A percentile compares a stretch with the other conserved stretches of the same genome.
Evolutionary conservation across 2,113 vertebrate species (phyloP).

Genomic region (Romanogobio albipinnatus): DNA sequence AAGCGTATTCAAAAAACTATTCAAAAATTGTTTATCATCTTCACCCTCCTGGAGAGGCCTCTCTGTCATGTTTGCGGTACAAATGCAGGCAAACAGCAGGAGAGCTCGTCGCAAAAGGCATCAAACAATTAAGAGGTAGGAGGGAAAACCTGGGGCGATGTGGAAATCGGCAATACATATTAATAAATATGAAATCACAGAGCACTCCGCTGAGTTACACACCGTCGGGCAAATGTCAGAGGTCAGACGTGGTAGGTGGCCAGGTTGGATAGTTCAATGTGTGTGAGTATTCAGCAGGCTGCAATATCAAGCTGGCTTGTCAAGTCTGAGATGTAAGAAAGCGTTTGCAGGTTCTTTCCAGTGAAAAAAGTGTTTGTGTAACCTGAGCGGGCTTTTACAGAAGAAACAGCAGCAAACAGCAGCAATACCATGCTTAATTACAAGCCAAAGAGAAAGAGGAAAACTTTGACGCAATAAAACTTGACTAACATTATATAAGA

Average conservation of each 20-base stretch:
- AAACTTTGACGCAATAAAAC: background rate
- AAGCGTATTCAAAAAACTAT: slow-evolving; percentile 49
- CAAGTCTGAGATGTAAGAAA: background rate
- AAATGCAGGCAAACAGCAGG: slow-evolving; percentile 53
- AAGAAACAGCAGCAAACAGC: background rate
- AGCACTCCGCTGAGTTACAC: slow-evolving; percentile 28
- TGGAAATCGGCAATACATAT: slow-evolving; percentile 58
- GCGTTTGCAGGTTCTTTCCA: background rate
- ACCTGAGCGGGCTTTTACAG: background rate
- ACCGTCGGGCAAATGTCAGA: slow-evolving; percentile 40
- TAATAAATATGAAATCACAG: slow-evolving; percentile 54
- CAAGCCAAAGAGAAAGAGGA: background rate
- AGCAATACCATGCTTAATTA: background rate
- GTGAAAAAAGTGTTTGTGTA: background rate
- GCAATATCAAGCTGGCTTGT: background rate
- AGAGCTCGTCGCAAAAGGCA: slow-evolving; percentile 49
- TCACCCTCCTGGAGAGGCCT: slow-evolving; percentile 25
- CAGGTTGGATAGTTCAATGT: background rate
- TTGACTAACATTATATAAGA: background rate
- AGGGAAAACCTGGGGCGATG: slow-evolving; percentile 47
- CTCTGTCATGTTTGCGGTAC: slow-evolving; percentile 56
- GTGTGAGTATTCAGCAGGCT: background rate
- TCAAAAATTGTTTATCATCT: slow-evolving; percentile 52
- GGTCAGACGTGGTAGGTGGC: slow-evolving; percentile 33
- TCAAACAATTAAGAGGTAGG: slow-evolving; percentile 64